A percentile compares a stretch with the other conserved stretches of the same genome.
These are phyloP conservation scores for Apolygus lucorum DNA, from an alignment of 1,140 invertebrate species.

Conservation along the genomic window DNA sequence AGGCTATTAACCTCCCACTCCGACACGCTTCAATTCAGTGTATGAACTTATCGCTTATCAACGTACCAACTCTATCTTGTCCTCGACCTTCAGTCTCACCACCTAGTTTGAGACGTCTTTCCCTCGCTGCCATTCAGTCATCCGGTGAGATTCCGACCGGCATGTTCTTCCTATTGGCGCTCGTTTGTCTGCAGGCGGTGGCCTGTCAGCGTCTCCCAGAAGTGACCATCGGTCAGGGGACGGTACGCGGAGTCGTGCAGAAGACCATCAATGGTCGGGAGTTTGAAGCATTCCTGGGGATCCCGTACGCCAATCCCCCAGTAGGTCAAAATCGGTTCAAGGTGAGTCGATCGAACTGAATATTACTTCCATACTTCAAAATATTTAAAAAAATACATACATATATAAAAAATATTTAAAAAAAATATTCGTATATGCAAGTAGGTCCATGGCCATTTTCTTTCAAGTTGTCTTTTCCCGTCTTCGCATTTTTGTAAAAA, in stretches of 20 bases:
- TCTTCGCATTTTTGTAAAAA: no score
- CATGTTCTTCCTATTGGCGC: no score
- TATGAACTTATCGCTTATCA: no score
- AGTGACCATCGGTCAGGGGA: not conserved
- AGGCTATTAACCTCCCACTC: no score
- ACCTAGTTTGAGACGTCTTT: no score
- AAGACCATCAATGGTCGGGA: not conserved
- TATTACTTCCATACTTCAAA: not conserved
- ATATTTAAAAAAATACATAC: not conserved
- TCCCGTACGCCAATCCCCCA: not conserved
- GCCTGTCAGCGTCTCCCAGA: not conserved
- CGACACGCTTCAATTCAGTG: no score
- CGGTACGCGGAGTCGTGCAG: not conserved
- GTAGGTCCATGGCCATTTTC: no score
- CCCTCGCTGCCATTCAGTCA: no score
- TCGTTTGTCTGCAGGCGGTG: not conserved
- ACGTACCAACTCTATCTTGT: no score
- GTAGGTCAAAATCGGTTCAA: not conserved
- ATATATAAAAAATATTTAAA: not conserved
- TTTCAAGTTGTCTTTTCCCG: no score
- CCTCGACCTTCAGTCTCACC: no score
- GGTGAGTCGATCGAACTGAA: not conserved
- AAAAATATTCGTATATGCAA: not conserved
- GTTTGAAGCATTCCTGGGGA: not conserved
- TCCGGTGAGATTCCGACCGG: no score